Percentiles rank a stretch among this genome's conserved stretches.
These are phyloP conservation scores for Artibeus lituratus DNA, from an alignment of 2,797 vertebrate genomes.

Conservation along the genomic window DNA sequence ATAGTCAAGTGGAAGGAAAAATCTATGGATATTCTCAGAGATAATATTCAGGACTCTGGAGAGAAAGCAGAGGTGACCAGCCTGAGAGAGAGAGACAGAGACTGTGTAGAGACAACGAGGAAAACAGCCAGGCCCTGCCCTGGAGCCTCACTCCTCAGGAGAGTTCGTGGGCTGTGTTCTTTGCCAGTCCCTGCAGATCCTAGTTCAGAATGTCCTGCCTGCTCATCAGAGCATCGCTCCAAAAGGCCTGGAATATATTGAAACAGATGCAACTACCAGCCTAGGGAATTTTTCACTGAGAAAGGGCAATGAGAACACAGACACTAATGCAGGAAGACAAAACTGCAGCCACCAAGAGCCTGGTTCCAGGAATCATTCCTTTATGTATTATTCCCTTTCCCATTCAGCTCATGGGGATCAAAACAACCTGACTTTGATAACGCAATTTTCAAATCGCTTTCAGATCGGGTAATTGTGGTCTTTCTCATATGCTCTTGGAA, in stretches of 20 bases:
- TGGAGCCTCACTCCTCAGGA: not conserved
- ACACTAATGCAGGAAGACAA: slow-evolving; percentile 40
- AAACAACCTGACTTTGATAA: slow-evolving; percentile 52
- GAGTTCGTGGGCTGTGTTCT: not conserved
- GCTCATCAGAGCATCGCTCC: not conserved
- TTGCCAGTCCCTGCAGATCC: not conserved
- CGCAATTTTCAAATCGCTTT: slow-evolving; percentile 46
- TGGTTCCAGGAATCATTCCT: slow-evolving; percentile 18
- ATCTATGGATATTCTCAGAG: not conserved
- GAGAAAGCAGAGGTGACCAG: not conserved
- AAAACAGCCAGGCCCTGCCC: rapidly evolving
- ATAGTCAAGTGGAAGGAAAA: not conserved
- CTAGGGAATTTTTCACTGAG: slow-evolving; percentile 9
- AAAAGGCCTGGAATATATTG: not conserved
- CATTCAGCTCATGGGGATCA: not conserved
- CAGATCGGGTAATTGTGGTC: slow-evolving; percentile 47
- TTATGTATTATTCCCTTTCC: slow-evolving; percentile 8
- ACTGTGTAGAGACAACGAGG: not conserved
- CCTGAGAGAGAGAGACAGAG: not conserved
- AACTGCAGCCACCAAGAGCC: not conserved
- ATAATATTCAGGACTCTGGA: not conserved
- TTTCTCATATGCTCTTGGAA: slow-evolving; percentile 18
- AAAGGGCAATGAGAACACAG: not conserved
- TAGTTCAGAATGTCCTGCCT: not conserved
- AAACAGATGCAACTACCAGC: slow-evolving; percentile 8